A percentile compares a stretch with the other conserved stretches of the same genome.
These are phyloP conservation scores for Nebria brevicollis DNA, from an alignment of 2,888 invertebrate species.

Conservation along the genomic window DNA sequence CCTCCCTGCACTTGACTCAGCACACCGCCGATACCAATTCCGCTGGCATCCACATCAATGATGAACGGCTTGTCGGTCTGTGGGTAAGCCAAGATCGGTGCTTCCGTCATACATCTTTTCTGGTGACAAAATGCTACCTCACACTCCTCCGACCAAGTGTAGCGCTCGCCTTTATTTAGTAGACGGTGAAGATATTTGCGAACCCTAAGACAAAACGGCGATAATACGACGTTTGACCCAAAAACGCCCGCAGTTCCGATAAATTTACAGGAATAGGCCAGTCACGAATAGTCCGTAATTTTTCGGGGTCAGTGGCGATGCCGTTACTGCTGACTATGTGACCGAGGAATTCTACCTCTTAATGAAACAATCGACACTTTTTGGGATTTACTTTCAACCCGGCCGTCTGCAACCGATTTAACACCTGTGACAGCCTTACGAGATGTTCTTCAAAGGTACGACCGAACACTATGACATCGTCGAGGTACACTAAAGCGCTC, in stretches of 20 bases:
- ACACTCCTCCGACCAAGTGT: neutral
- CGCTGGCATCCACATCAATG: conserved; percentile 22
- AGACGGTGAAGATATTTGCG: conserved; percentile 5
- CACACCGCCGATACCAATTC: conserved; percentile 25
- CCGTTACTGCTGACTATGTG: conserved; percentile 11
- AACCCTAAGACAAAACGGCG: conserved; percentile 3
- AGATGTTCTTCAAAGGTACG: conserved; percentile 4
- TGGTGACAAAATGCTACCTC: neutral
- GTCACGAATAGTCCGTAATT: neutral
- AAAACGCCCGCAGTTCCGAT: neutral
- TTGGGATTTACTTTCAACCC: neutral
- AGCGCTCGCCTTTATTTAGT: conserved; percentile 7
- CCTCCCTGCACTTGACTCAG: conserved; percentile 26
- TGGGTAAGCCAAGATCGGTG: conserved; percentile 5
- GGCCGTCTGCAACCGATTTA: neutral
- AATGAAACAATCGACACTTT: conserved; percentile 3
- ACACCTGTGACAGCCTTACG: neutral
- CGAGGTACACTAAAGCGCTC: conserved; percentile 23
- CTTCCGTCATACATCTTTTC: neutral
- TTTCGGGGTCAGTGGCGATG: neutral
- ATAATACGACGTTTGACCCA: neutral
- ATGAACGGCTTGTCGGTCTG: conserved; percentile 11
- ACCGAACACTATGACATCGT: conserved; percentile 15
- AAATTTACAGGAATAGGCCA: conserved; percentile 1
- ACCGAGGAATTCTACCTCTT: conserved; percentile 9